Evolutionary conservation across 2,113 vertebrate species (phyloP), one percentile per base, ranked within the genome.

Genomic region (Aegotheles bennettii): DNA sequence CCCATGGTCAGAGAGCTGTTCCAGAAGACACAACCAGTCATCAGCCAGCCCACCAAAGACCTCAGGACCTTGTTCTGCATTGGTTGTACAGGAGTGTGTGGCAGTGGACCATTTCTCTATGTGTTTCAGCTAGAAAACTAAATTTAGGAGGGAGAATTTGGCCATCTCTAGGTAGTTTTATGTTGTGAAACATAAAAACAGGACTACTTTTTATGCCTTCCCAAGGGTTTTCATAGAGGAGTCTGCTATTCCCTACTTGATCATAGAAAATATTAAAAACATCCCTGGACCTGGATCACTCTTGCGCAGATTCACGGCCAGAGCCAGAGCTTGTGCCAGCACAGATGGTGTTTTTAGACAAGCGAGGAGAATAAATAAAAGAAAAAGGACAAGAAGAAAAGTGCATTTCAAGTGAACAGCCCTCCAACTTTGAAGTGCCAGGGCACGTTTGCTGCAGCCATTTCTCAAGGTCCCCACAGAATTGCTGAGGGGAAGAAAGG

Each of bases 391-490:
- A 57, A 63, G 68, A 67, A 86, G 83, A 56, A 70, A 97, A 96
- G 68, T 93, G 83, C 60, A 63, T 86, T 97, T 94, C 86, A 86
- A 73, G 59, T 57, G 6, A 1, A 93, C 94, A 97, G 45, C 38
- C 54, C 67, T 94, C 74, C 73, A 89, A 69, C 89, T 97, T 89
- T 94, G 87, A 97, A 95, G 91, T 91, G 94, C 70, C 93, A 94
- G 93, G 89, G 84, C 89, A 95, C 79, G 93, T 94, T 95, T 95
- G 93, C 89, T 94, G 84, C 89, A 79, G 74, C 69, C 23, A 1
- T 94, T 95, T 89, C 83, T 76, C 91, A 84, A 79, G 91, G 95
- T 96, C 96, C 95, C 93, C 65, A 75, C 84, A 79, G 96, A 81
- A 73, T 91, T 92, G 91, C 81, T 75, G 89, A 94, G 89, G 92